These are phyloP conservation scores for Sturmia bella DNA, from an alignment of 2,888 invertebrate species.

Conservation along the genomic window DNA sequence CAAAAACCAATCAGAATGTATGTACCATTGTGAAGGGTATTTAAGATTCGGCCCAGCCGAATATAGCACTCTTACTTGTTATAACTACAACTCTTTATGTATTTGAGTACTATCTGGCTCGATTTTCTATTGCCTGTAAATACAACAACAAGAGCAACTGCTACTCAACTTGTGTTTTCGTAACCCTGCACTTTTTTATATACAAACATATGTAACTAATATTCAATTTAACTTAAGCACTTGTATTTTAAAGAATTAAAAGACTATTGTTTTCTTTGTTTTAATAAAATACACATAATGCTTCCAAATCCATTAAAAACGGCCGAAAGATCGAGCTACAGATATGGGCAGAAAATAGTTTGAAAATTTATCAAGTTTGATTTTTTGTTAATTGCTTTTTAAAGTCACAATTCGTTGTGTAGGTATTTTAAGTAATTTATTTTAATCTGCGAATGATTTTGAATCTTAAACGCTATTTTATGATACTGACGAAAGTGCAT, in stretches of 20 bases:
- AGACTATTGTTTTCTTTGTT: slow-evolving; percentile 34
- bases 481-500: too few relatives aligned
- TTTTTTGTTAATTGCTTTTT: too few relatives aligned
- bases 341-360: slow-evolving; percentile 56
- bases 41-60: too few relatives aligned
- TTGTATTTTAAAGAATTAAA: slow-evolving; percentile 36
- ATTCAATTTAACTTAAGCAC: slow-evolving; percentile 26
- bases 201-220: too few relatives aligned
- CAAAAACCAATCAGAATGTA: too few relatives aligned
- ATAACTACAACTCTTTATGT: slow-evolving; percentile 61
- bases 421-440: too few relatives aligned
- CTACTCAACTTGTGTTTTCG: slow-evolving; percentile 18
- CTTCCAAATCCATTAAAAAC: slow-evolving; percentile 13
- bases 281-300: slow-evolving; percentile 61
- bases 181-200: slow-evolving; percentile 55
- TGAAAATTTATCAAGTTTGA: too few relatives aligned
- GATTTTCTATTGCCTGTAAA: slow-evolving; percentile 60
- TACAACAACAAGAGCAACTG: slow-evolving; percentile 41
- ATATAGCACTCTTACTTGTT: too few relatives aligned
- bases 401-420: too few relatives aligned
- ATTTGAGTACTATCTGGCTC: slow-evolving; percentile 50
- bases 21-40: too few relatives aligned
- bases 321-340: slow-evolving; percentile 7
- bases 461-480: too few relatives aligned
- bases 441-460: too few relatives aligned